Percentiles rank a stretch among this genome's conserved stretches.
Conservation (phyloP, 2,888 invertebrate genomes). For the Idaea dimidiata region DNA sequence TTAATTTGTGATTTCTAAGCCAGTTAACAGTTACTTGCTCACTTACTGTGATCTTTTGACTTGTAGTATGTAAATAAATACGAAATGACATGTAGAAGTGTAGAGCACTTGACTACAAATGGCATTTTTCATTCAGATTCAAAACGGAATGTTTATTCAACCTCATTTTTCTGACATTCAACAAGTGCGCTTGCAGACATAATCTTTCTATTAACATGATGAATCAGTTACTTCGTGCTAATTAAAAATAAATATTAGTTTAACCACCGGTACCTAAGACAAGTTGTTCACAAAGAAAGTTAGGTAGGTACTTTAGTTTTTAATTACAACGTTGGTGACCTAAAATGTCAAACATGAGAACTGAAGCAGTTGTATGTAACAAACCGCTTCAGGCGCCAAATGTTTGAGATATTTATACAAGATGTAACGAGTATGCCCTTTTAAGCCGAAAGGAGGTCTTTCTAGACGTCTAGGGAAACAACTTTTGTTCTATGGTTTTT, state of each 20-base stretch:
- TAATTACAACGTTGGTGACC: neutral
- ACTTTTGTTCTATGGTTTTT: too few relatives aligned
- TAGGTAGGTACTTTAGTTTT: neutral
- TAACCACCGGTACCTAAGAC: constrained; percentile 38
- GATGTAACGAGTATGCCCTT: too few relatives aligned
- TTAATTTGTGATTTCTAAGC: neutral
- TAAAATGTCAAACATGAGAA: neutral
- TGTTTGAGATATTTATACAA: too few relatives aligned
- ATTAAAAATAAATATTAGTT: constrained; percentile 68
- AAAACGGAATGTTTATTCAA: constrained; percentile 4
- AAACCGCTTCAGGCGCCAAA: too few relatives aligned
- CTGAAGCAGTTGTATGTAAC: too few relatives aligned
- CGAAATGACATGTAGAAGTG: neutral
- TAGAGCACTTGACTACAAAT: constrained; percentile 7
- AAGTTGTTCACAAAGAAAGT: neutral
- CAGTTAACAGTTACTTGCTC: neutral
- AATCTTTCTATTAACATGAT: constrained; percentile 28
- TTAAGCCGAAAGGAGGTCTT: too few relatives aligned
- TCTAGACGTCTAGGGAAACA: too few relatives aligned
- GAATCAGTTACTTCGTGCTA: constrained; percentile 65
- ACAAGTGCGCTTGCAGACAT: neutral
- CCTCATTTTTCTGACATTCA: neutral
- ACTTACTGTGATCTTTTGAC: neutral
- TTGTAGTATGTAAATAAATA: neutral
- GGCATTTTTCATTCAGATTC: constrained; percentile 5